Percentiles rank a stretch among this genome's conserved stretches.
These are phyloP conservation scores for Drosophila ficusphila DNA, from an alignment of 1,140 invertebrate genomes.

Conservation along the genomic window DNA sequence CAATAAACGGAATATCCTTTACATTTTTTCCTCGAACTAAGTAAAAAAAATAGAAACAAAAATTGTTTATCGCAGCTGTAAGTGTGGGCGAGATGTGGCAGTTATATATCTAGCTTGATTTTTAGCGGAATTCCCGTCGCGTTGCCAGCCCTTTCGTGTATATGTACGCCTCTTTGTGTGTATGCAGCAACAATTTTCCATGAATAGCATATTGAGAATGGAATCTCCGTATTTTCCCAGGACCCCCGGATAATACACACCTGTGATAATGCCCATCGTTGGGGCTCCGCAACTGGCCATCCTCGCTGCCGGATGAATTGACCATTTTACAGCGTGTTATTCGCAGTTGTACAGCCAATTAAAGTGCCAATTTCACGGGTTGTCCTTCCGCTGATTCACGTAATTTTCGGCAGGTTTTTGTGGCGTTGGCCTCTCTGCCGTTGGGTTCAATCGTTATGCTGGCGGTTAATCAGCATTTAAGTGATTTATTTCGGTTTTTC, in stretches of 20 bases:
- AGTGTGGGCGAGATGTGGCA: constrained; percentile 3
- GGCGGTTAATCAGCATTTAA: constrained; percentile 44
- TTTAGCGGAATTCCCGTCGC: constrained; percentile 13
- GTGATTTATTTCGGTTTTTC: constrained; percentile 35
- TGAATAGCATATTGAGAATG: constrained; percentile 47
- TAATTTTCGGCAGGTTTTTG: constrained; percentile 21
- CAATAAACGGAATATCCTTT: too few relatives aligned
- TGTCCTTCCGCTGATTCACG: constrained; percentile 40
- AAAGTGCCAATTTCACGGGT: constrained; percentile 14
- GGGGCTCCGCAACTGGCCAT: constrained; percentile 81
- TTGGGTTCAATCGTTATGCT: constrained; percentile 12
- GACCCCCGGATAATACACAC: constrained; percentile 66
- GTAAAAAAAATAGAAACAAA: too few relatives aligned
- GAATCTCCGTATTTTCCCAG: constrained; percentile 18
- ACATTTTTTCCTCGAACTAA: too few relatives aligned
- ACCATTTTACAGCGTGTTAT: constrained; percentile 42
- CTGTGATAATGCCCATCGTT: constrained; percentile 75
- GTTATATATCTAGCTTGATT: constrained; percentile 1
- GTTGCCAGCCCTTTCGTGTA: constrained; percentile 21
- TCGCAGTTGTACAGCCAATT: constrained; percentile 19
- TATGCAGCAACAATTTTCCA: constrained; percentile 78
- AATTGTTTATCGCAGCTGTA: neutral
- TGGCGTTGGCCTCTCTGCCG: constrained; percentile 11
- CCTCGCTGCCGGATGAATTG: constrained; percentile 82
- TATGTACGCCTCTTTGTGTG: constrained; percentile 47